A percentile compares a stretch with the other conserved stretches of the same genome.
Evolutionary conservation across 2,888 invertebrate species (phyloP).

Genomic region (Pelosia muscerda): DNA sequence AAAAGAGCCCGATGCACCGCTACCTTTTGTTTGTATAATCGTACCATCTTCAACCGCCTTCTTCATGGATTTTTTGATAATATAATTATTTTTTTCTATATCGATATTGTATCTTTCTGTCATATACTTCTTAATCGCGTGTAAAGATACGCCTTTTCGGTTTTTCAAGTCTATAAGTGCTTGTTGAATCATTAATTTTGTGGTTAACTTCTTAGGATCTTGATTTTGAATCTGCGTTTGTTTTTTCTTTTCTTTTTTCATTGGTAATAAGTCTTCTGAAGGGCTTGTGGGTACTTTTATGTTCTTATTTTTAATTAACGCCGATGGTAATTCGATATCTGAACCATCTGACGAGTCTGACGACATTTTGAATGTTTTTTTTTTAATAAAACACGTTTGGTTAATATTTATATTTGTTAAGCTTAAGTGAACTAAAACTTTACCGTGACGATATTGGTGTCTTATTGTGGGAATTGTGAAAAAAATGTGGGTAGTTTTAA

Average conservation of each 20-base stretch:
- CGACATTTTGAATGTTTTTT: conserved; percentile 40
- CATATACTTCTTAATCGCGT: conserved; percentile 77
- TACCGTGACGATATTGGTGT: conserved; percentile 51
- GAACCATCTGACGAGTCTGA: conserved; percentile 54
- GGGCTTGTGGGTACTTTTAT: conserved; percentile 53
- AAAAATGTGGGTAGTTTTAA: conserved; percentile 35
- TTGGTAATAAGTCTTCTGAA: conserved; percentile 28
- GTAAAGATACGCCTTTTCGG: conserved; percentile 74
- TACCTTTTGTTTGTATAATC: conserved; percentile 71
- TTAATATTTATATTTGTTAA: background rate
- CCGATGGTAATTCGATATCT: conserved; percentile 57
- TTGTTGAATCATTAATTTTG: conserved; percentile 71
- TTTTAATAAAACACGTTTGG: background rate
- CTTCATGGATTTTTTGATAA: conserved; percentile 74
- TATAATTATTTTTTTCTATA: conserved; percentile 63
- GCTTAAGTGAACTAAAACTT: conserved; percentile 28
- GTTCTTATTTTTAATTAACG: conserved; percentile 42
- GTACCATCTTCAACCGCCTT: conserved; percentile 68
- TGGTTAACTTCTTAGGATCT: conserved; percentile 63
- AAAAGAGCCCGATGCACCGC: conserved; percentile 76
- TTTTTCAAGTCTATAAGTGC: conserved; percentile 66
- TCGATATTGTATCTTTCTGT: conserved; percentile 66
- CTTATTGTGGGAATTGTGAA: conserved; percentile 12
- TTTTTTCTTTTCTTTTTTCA: conserved; percentile 23
- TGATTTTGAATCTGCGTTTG: conserved; percentile 3